These are phyloP conservation scores for Aphaenogaster rudis DNA, from an alignment of 1,140 invertebrate species.

Conservation along the genomic window DNA sequence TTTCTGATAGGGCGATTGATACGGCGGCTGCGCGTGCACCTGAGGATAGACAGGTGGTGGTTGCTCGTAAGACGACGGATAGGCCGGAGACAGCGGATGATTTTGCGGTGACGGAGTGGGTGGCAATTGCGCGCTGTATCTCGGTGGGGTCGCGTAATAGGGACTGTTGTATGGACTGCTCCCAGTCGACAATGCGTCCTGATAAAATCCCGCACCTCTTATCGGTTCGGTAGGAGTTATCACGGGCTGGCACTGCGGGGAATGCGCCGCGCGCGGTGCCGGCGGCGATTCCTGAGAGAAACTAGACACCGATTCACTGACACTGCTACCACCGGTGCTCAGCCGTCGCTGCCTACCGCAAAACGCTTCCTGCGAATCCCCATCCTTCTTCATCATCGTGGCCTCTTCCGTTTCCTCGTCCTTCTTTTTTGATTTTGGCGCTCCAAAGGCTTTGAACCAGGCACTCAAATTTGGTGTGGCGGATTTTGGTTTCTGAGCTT, in stretches of 20 bases:
- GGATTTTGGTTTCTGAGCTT: constrained; percentile 83
- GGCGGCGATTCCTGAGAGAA: constrained; percentile 85
- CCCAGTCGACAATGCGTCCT: constrained; percentile 84
- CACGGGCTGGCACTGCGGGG: constrained; percentile 82
- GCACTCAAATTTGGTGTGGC: constrained; percentile 95
- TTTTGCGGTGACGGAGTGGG: constrained; percentile 85
- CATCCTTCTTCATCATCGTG: constrained; percentile 76
- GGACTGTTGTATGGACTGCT: constrained; percentile 86
- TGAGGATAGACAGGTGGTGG: constrained; percentile 77
- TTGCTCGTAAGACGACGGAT: constrained; percentile 84
- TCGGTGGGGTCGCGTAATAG: constrained; percentile 85
- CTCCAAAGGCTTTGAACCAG: constrained; percentile 96
- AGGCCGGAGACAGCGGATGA: constrained; percentile 84
- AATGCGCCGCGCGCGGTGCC: constrained; percentile 78
- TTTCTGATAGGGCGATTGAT: constrained; percentile 79
- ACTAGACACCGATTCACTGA: constrained; percentile 85
- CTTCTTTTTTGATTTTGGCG: constrained; percentile 89
- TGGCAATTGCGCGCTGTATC: constrained; percentile 84
- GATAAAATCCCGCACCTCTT: constrained; percentile 85
- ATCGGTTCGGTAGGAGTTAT: constrained; percentile 80
- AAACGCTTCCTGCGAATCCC: constrained; percentile 77
- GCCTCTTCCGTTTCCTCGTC: constrained; percentile 82
- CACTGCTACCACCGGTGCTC: constrained; percentile 85
- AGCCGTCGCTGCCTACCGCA: constrained; percentile 81
- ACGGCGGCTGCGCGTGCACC: constrained; percentile 73